Percentiles rank a stretch among this genome's conserved stretches.
These are phyloP conservation scores for Cataglyphis albicans DNA, from an alignment of 2,888 invertebrate genomes.

Conservation along the genomic window DNA sequence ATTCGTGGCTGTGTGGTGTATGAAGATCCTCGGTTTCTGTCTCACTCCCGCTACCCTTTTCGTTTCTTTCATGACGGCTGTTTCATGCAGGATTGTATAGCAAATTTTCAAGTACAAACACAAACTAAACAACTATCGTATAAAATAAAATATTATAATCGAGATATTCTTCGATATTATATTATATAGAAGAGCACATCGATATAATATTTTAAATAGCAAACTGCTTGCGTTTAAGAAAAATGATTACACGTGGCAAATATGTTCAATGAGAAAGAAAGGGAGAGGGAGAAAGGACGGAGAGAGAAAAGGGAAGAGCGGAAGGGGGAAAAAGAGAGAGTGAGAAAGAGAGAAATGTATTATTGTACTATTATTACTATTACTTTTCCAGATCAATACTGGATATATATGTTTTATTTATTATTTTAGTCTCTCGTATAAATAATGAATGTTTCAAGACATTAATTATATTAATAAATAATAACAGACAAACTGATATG, in stretches of 20 bases:
- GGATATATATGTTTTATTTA: constrained; percentile 6
- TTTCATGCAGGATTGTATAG: constrained; percentile 77
- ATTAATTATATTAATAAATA: constrained; percentile 10
- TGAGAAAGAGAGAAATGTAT: not conserved
- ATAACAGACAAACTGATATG: not conserved
- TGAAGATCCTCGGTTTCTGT: constrained; percentile 91
- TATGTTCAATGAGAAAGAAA: not conserved
- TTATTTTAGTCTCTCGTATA: not conserved
- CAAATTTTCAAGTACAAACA: constrained; percentile 82
- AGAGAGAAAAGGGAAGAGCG: not conserved
- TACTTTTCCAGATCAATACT: not conserved
- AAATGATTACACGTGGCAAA: not conserved
- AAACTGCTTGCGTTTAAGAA: constrained; percentile 46
- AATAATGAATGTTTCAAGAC: not conserved
- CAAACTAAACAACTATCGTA: constrained; percentile 76
- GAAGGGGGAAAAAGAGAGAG: not conserved
- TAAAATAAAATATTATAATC: constrained; percentile 53
- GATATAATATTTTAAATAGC: constrained; percentile 31
- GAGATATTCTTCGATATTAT: constrained; percentile 19
- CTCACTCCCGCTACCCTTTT: constrained; percentile 90
- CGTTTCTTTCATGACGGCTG: constrained; percentile 86
- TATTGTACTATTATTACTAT: not conserved
- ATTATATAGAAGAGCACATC: constrained; percentile 13
- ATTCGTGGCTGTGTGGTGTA: constrained; percentile 83
- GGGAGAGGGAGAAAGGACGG: not conserved